phyloP scores from a whole-genome alignment of 2,888 invertebrate species.

The Gisinianus flammeolus region DNA sequence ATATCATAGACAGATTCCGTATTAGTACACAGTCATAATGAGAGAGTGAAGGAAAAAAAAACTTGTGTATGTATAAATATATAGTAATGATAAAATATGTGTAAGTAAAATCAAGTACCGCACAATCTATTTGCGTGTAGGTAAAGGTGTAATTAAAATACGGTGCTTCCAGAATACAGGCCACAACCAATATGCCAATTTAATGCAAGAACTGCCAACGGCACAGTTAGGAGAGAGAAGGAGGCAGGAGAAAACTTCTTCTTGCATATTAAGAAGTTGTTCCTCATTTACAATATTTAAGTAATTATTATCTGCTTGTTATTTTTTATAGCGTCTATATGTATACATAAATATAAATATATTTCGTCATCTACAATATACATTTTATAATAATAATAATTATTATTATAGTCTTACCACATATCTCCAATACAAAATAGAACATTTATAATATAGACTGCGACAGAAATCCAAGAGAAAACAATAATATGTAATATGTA shows the following conservation, averaged over 20 bases:
- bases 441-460: constrained; percentile 13
- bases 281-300: constrained; percentile 15
- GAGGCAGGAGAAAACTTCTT: constrained; percentile 38
- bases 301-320: constrained; percentile 2
- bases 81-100: not conserved
- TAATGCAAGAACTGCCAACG: constrained; percentile 32
- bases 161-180: constrained; percentile 38
- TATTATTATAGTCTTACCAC: constrained; percentile 11
- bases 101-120: constrained; percentile 35
- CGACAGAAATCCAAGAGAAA: constrained; percentile 17
- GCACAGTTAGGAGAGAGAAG: constrained; percentile 38
- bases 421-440: constrained; percentile 15
- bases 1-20: not conserved
- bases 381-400: not conserved
- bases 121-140: constrained; percentile 40
- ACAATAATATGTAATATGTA: too few species aligned
- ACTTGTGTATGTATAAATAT: not conserved
- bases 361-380: not conserved
- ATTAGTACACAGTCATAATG: too few species aligned
- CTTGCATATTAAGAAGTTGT: constrained; percentile 19
- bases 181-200: constrained; percentile 36
- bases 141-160: constrained; percentile 39
- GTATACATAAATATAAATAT: constrained; percentile 8
- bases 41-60: constrained; percentile 20
- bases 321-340: constrained; percentile 1